Evolutionary conservation across 1,140 invertebrate genomes (phyloP).

Genomic region (Papilio machaon): DNA sequence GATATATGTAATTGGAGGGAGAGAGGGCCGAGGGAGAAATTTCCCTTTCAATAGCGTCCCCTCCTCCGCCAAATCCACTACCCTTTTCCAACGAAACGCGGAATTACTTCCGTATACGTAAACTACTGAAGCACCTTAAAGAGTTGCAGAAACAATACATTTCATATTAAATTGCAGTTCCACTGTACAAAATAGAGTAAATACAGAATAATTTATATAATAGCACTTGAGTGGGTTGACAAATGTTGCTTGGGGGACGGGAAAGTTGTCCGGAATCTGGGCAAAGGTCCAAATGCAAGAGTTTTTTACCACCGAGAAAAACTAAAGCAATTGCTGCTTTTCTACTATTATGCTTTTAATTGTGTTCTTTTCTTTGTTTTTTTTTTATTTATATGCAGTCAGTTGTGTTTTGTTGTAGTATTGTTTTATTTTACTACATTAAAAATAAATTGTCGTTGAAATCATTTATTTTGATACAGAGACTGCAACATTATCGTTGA

Average conservation of each 20-base stretch:
- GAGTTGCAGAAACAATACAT: not conserved
- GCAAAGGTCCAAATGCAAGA: slow-evolving; percentile 15
- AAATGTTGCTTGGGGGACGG: not conserved
- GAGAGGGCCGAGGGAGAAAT: too few species aligned
- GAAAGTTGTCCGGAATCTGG: not conserved
- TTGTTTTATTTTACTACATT: not conserved
- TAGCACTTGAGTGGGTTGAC: slow-evolving; percentile 2
- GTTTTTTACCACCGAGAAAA: not conserved
- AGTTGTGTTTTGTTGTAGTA: not conserved
- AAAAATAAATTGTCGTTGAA: too few species aligned
- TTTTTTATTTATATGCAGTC: not conserved
- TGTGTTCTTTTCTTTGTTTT: not conserved
- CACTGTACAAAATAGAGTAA: not conserved
- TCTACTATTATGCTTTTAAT: slow-evolving; percentile 2
- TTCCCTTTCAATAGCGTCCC: too few species aligned
- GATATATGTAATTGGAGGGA: too few species aligned
- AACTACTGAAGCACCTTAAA: too few species aligned
- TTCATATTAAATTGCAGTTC: not conserved
- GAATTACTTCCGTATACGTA: too few species aligned
- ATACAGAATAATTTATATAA: slow-evolving; percentile 1
- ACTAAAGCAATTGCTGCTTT: slow-evolving; percentile 5
- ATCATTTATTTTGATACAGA: too few species aligned
- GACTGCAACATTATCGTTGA: too few species aligned
- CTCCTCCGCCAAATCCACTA: too few species aligned
- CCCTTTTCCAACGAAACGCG: too few species aligned